A percentile compares a stretch with the other conserved stretches of the same genome.
Evolutionary conservation across 2,113 vertebrate species (phyloP).

Genomic region (Salvelinus fontinalis): DNA sequence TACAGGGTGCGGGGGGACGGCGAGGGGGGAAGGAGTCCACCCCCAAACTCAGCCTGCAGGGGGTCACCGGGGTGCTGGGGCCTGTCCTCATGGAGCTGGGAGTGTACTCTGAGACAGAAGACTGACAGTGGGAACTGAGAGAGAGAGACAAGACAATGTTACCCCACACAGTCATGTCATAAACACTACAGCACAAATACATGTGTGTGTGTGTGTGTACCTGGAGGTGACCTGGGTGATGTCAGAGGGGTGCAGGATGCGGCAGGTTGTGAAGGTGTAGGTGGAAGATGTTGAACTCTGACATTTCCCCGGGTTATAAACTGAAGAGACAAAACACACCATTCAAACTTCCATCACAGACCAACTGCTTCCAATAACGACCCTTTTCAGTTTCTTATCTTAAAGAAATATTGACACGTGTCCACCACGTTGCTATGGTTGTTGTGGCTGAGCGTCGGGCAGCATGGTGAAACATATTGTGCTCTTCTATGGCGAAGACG

Average conservation of each 20-base stretch:
- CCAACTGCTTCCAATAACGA: neutral
- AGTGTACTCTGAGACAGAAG: conserved; percentile 66
- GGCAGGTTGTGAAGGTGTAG: conserved; percentile 95
- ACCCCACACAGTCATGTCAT: neutral
- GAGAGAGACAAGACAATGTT: neutral
- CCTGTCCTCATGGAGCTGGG: conserved; percentile 76
- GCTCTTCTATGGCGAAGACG: no score
- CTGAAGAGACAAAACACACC: conserved; percentile 60
- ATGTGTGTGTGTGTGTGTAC: conserved; percentile 61
- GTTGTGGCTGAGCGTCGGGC: no score
- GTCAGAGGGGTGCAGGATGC: conserved; percentile 93
- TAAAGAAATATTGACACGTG: no score
- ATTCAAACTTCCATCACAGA: conserved; percentile 29
- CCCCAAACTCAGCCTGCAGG: conserved; percentile 83
- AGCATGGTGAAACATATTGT: no score
- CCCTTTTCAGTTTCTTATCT: neutral
- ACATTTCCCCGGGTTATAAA: conserved; percentile 90
- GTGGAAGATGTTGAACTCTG: conserved; percentile 92
- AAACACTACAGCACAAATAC: neutral
- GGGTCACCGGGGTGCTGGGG: conserved; percentile 78
- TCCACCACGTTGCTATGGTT: no score
- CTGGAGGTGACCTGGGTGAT: conserved; percentile 92
- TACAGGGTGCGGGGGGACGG: conserved; percentile 70
- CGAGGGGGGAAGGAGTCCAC: conserved; percentile 82
- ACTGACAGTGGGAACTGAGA: conserved; percentile 65